Evolutionary conservation across 2,797 vertebrate genomes (phyloP), one percentile per base, ranked within the genome.

Genomic region (Staurois parvus): DNA sequence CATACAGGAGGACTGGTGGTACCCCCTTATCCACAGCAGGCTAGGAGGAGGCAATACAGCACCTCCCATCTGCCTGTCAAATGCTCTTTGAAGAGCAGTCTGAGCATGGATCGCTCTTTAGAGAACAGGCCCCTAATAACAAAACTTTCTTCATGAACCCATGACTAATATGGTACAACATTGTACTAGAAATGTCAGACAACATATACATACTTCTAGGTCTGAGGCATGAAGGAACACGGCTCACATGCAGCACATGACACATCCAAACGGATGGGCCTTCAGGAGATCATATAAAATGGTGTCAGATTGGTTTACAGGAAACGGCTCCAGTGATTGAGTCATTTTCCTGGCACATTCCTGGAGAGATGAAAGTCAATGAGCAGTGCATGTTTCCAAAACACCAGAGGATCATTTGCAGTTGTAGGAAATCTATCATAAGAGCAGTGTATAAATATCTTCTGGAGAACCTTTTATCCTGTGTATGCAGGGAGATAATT

Each of bases 341-440:
- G 48, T 0, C 56, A 30, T 3, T 12, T 69, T 79, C 68, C 42
- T 34, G 26, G 66, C 74, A 45, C 75, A 69, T 76, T 70, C 45
- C 62, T 76, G 59, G 76, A 70, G 52, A 59, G 81, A 84, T 84
- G 64, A 84, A 84, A 84, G 81, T 34, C 29, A 68, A 34, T 45
- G 12, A 52, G 1, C 29, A 83, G 48, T 34, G 64, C 3, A 32
- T 75, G 29, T 40, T 34, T 40, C 21, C 28, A 68, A 40, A 40
- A 68, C 32, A 45, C 11, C 29, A 48, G 42, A n/a, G 42, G 52
- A 84, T 84, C 73, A 37, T 5, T 76, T 76, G 40, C 73, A 30
- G 21, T 19, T 19, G 15, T 56, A 56, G 48, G 48, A 56, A 21
- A 69, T 66, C 59, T 37, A 37, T 37, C 37, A 37, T 37, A 67